A percentile compares a stretch with the other conserved stretches of the same genome.
These are phyloP conservation scores for Morus bassanus DNA, from an alignment of 2,797 vertebrate genomes.

Conservation along the genomic window DNA sequence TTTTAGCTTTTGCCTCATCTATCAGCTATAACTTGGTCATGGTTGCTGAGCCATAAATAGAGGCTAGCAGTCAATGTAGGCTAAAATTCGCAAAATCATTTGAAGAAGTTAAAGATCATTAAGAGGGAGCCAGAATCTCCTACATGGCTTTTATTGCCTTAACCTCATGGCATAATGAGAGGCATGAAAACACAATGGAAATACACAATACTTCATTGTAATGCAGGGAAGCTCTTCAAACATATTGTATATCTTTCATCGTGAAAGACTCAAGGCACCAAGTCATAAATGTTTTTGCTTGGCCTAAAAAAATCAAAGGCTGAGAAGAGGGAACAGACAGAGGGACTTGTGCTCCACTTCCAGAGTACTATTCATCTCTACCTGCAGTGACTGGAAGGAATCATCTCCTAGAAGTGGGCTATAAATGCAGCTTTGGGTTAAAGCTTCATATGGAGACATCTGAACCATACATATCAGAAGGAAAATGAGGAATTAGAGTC, in stretches of 20 bases:
- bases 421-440: not conserved
- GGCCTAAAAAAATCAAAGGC: not conserved
- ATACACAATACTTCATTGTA: not conserved
- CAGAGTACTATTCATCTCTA: not conserved
- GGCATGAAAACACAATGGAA: not conserved
- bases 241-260: not conserved
- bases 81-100: not conserved
- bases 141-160: not conserved
- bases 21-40: not conserved
- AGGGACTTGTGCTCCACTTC: not conserved
- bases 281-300: not conserved
- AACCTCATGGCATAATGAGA: not conserved
- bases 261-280: not conserved
- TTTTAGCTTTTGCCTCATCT: conserved; percentile 65
- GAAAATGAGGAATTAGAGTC: not conserved
- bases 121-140: not conserved
- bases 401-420: not conserved
- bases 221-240: not conserved
- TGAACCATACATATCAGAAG: not conserved
- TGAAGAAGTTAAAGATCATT: conserved; percentile 1
- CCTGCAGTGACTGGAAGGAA: not conserved
- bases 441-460: not conserved
- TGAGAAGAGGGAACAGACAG: not conserved
- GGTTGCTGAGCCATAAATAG: conserved; percentile 42
- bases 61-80: not conserved